phyloP scores from a whole-genome alignment of 1,140 invertebrate species.

The Nixonia krombeini region DNA sequence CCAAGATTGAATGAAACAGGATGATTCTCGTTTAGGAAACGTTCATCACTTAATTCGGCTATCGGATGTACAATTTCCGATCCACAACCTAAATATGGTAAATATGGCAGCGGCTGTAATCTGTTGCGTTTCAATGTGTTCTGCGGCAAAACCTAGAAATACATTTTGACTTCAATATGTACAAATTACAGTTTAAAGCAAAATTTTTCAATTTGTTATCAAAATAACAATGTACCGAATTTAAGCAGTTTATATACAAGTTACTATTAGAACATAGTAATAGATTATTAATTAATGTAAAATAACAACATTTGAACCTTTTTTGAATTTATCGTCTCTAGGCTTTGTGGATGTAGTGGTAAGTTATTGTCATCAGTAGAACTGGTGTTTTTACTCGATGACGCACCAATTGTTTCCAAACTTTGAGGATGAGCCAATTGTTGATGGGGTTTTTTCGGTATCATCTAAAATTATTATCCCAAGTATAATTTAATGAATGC shows the following conservation, averaged over 20 bases:
- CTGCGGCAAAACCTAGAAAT: constrained; percentile 67
- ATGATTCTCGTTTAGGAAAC: constrained; percentile 69
- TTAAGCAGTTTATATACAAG: too few relatives aligned
- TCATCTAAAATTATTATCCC: constrained; percentile 53
- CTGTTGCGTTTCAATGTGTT: constrained; percentile 68
- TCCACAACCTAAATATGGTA: constrained; percentile 78
- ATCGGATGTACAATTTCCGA: constrained; percentile 88
- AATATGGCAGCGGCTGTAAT: constrained; percentile 74
- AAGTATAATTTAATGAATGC: too few relatives aligned
- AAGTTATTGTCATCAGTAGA: constrained; percentile 69
- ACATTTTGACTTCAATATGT: too few relatives aligned
- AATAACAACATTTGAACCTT: constrained; percentile 41
- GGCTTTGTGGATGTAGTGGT: constrained; percentile 68
- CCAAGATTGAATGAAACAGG: constrained; percentile 61
- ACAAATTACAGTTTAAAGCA: constrained; percentile 27
- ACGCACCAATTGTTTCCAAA: constrained; percentile 67
- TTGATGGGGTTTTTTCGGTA: constrained; percentile 65
- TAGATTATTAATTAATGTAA: too few relatives aligned
- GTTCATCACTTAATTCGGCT: constrained; percentile 86
- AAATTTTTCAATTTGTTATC: constrained; percentile 7
- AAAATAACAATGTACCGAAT: too few relatives aligned
- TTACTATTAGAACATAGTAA: too few relatives aligned
- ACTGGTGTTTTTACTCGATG: constrained; percentile 62
- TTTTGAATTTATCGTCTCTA: constrained; percentile 69
- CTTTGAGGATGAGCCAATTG: constrained; percentile 68